Conservation (phyloP, 2,797 vertebrate species). For the Sebastes goodei region DNA sequence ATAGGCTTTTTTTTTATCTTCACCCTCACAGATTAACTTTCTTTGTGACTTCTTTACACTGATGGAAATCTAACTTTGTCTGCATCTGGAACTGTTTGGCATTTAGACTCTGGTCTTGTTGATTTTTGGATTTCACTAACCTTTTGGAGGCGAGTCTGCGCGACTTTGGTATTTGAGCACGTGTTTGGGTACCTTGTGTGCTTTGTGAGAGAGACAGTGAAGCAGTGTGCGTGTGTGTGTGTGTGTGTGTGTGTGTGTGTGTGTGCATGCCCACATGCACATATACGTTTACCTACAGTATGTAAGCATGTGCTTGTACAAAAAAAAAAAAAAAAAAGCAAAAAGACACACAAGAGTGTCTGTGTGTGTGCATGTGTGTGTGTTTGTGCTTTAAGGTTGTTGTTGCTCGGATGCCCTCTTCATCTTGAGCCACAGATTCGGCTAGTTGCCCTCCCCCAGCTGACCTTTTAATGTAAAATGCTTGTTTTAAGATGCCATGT, state of each 20-base stretch:
- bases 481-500: conserved; percentile 79
- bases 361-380: neutral
- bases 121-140: conserved; percentile 67
- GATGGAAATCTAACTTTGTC: conserved; percentile 45
- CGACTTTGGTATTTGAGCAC: conserved; percentile 59
- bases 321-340: conserved; percentile 6
- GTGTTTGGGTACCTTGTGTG: conserved; percentile 35
- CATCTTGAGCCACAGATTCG: conserved; percentile 43
- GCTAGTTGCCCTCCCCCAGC: conserved; percentile 56
- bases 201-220: conserved; percentile 17
- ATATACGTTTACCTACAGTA: conserved; percentile 8
- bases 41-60: neutral
- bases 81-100: conserved; percentile 62
- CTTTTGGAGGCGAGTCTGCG: conserved; percentile 60
- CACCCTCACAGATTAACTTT: conserved; percentile 20
- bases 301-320: neutral
- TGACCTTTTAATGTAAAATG: conserved; percentile 81
- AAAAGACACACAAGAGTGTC: conserved; percentile 19
- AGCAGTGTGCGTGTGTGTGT: neutral
- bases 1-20: neutral
- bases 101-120: conserved; percentile 67
- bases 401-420: conserved; percentile 36
- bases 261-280: neutral
- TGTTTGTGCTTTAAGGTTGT: conserved; percentile 23
- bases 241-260: conserved; percentile 1